A percentile compares a stretch with the other conserved stretches of the same genome.
phyloP scores from a whole-genome alignment of 2,797 vertebrate genomes.

The Liasis olivaceus region DNA sequence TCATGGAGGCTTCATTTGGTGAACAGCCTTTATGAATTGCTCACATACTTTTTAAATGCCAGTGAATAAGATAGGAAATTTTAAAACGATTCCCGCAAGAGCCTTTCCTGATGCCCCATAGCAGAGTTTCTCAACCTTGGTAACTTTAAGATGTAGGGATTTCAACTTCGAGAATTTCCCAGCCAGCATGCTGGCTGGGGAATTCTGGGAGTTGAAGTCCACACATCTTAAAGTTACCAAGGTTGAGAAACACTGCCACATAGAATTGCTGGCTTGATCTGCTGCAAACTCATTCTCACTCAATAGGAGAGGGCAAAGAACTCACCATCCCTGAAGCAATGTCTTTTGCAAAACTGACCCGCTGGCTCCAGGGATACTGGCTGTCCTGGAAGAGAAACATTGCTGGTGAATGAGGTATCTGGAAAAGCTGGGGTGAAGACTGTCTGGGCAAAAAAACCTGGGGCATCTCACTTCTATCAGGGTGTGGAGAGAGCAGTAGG shows the following conservation, averaged over 20 bases:
- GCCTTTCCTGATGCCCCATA: not conserved
- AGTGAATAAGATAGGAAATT: not conserved
- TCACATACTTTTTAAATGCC: not conserved
- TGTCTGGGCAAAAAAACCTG: not conserved
- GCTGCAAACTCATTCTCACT: not conserved
- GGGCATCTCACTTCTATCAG: not conserved
- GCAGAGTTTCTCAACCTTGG: too few species aligned
- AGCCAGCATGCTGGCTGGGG: too few species aligned
- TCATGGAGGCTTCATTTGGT: not conserved
- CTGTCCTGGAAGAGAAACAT: conserved; percentile 78
- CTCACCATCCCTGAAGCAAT: conserved; percentile 95
- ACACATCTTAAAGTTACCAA: too few species aligned
- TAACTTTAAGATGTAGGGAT: too few species aligned
- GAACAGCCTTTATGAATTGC: not conserved
- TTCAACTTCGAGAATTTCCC: too few species aligned
- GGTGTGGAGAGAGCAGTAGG: not conserved
- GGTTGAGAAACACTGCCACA: too few species aligned
- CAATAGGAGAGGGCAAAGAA: not conserved
- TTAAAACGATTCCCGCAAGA: not conserved
- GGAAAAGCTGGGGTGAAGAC: too few species aligned
- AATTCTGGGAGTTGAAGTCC: too few species aligned
- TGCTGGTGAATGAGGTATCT: not conserved
- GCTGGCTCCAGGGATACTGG: conserved; percentile 91
- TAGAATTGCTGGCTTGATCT: not conserved
- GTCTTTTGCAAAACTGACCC: conserved; percentile 95